Evolutionary conservation across 1,140 invertebrate genomes (phyloP), one percentile per base, ranked within the genome.

Genomic region (Mizuhopecten yessoensis): DNA sequence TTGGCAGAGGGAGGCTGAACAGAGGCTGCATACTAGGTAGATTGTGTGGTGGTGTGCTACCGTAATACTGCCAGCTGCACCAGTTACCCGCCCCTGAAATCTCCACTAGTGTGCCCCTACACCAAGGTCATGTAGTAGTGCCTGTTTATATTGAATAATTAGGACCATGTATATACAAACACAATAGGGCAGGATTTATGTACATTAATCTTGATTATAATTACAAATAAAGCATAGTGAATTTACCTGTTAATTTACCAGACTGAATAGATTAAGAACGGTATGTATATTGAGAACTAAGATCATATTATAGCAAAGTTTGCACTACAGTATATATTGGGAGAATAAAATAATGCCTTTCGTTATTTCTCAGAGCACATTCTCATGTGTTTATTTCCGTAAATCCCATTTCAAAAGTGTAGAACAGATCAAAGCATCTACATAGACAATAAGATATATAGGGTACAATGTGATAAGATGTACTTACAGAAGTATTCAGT

Each of bases 41-140:
- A 45, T 45, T 45, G 9, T 3, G 57, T 75, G 57, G 57, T 75
- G 57, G 57, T 75, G 57, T 75, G 57, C n/a, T 75, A 75, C 57
- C 42, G 42, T 45, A 45, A 45, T 13, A 17, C 17, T 75, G 57
- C 57, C 57, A 75, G 57, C 57, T 75, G 57, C 17, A 75, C 23
- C n/a, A 45, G 57, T 75, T 29, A n/a, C 57, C 57, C 5, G n/a
- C 57, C 57, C n/a, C 57, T 29, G 57, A 75, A 75, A 29, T 13
- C 36, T 39, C 23, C 29, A 17, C 13, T 75, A 29, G 23, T n/a
- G 11, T 20, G 45, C 20, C 36, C 36, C 11, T 23, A 75, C 36
- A 17, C 57, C 57, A 75, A 75, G 57, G 23, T 75, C 57, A 75
- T n/a, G 17, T 29, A 5, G 3, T 29, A 75, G 57, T 75, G 29